Evolutionary conservation across 1,140 invertebrate species (phyloP).

Genomic region (Pseudomyrmex concolor): DNA sequence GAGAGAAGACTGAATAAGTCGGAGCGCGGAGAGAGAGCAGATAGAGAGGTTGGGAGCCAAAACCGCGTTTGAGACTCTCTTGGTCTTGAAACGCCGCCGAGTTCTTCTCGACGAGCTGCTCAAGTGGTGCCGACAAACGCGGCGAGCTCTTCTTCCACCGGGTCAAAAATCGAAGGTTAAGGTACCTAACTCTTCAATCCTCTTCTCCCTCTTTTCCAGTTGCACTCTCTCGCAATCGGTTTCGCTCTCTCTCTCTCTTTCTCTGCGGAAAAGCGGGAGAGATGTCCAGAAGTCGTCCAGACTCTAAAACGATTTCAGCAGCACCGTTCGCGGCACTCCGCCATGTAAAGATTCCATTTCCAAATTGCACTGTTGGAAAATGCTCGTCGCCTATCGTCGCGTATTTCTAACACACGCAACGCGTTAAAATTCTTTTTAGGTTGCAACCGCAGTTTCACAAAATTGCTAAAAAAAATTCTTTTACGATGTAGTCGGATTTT

Average conservation of each 20-base stretch:
- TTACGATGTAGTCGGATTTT: neutral
- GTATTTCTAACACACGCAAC: conserved; percentile 24
- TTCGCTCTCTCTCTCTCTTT: neutral
- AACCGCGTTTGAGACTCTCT: conserved; percentile 62
- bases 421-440: neutral
- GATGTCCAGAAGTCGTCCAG: conserved; percentile 28
- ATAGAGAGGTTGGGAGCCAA: conserved; percentile 38
- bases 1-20: conserved; percentile 43
- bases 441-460: neutral
- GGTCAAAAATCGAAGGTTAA: conserved; percentile 65
- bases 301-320: conserved; percentile 41
- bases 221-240: conserved; percentile 21
- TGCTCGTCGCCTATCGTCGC: conserved; percentile 38
- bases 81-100: conserved; percentile 43
- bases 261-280: conserved; percentile 33
- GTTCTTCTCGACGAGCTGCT: conserved; percentile 53
- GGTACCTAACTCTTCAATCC: conserved; percentile 33
- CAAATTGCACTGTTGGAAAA: conserved; percentile 60
- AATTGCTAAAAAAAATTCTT: neutral
- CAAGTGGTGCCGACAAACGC: conserved; percentile 65
- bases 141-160: conserved; percentile 22
- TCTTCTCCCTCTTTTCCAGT: conserved; percentile 23
- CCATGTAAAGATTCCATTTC: conserved; percentile 48
- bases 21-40: conserved; percentile 23
- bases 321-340: conserved; percentile 20